A percentile compares a stretch with the other conserved stretches of the same genome.
These are phyloP conservation scores for Prochilodus magdalenae DNA, from an alignment of 2,113 vertebrate genomes.

Conservation along the genomic window DNA sequence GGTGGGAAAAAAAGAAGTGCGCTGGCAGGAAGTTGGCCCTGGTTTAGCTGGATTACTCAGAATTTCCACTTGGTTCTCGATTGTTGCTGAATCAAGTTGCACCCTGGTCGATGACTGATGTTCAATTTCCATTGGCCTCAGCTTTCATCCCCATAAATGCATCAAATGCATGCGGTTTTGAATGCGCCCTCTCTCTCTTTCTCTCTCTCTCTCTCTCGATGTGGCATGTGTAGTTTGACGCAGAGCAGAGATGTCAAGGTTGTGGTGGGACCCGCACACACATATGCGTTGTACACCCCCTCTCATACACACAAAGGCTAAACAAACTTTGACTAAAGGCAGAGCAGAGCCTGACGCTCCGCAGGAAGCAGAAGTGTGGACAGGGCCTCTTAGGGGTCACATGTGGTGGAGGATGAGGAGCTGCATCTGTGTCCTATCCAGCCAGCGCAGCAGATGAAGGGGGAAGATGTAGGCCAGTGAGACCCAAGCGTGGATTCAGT, in stretches of 20 bases:
- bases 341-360: conserved; percentile 60
- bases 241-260: conserved; percentile 47
- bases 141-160: neutral
- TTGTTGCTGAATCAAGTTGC: conserved; percentile 44
- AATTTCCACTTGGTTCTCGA: conserved; percentile 42
- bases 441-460: conserved; percentile 1
- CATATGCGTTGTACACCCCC: conserved; percentile 34
- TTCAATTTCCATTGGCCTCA: conserved; percentile 45
- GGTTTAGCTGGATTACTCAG: conserved; percentile 36
- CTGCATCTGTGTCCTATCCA: conserved; percentile 57
- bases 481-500: neutral
- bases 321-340: conserved; percentile 59
- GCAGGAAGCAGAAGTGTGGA: conserved; percentile 69
- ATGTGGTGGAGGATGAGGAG: conserved; percentile 68
- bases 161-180: conserved; percentile 14
- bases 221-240: conserved; percentile 47
- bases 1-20: conserved; percentile 5
- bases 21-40: conserved; percentile 47
- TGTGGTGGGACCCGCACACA: conserved; percentile 43
- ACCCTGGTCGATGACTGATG: conserved; percentile 44
- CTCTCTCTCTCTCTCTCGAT: conserved; percentile 15
- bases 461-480: neutral
- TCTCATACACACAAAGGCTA: conserved; percentile 47
- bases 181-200: neutral
- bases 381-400: conserved; percentile 69